phyloP scores from a whole-genome alignment of 2,888 invertebrate genomes.

The Sericinus montela region DNA sequence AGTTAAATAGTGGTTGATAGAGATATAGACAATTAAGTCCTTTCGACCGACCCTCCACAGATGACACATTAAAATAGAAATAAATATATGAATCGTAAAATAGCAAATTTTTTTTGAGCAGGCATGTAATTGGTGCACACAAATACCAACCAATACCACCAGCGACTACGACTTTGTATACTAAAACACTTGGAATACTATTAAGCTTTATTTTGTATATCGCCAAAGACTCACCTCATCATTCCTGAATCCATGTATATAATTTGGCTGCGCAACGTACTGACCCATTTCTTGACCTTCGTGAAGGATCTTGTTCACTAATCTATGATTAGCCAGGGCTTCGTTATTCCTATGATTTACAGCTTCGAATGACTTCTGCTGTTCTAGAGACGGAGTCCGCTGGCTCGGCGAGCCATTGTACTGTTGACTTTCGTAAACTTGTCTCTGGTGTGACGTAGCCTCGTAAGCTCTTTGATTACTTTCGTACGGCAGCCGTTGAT shows the following conservation, averaged over 20 bases:
- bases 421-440: constrained; percentile 7
- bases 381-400: constrained; percentile 15
- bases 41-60: too few species aligned
- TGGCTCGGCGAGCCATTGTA: constrained; percentile 11
- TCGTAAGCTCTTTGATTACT: constrained; percentile 20
- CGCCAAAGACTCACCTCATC: constrained; percentile 40
- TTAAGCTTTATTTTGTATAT: too few species aligned
- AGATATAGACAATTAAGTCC: too few species aligned
- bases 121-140: too few species aligned
- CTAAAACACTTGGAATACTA: too few species aligned
- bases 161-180: too few species aligned
- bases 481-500: constrained; percentile 21
- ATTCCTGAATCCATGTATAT: constrained; percentile 38
- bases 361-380: constrained; percentile 18
- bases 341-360: constrained; percentile 26
- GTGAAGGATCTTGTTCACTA: constrained; percentile 31
- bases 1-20: too few species aligned
- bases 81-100: too few species aligned
- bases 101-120: too few species aligned
- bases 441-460: constrained; percentile 18
- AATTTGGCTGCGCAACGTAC: constrained; percentile 30
- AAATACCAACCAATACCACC: too few species aligned
- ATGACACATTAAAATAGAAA: too few species aligned
- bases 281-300: constrained; percentile 36
- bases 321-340: constrained; percentile 18